A percentile compares a stretch with the other conserved stretches of the same genome.
Conservation (phyloP, 2,797 vertebrate species). For the Hafferia zeledoni region DNA sequence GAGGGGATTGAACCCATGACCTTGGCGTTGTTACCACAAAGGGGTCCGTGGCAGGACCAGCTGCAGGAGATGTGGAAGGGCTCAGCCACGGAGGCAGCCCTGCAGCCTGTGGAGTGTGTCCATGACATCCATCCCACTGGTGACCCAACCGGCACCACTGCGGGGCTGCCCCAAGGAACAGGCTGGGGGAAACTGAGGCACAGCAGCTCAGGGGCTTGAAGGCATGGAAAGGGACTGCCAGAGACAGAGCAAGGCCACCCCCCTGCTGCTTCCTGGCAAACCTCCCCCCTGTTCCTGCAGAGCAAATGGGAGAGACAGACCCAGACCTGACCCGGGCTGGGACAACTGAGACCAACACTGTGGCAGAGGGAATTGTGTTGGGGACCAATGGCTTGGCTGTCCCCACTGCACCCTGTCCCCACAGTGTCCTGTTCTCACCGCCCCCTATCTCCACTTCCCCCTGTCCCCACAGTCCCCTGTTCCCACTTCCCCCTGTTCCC, state of each 20-base stretch:
- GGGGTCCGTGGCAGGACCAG: rapidly evolving
- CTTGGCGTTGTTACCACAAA: rapidly evolving
- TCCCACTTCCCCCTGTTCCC: too few relatives aligned
- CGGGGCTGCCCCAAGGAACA: rapidly evolving
- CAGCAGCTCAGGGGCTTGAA: background rate
- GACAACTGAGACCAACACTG: rapidly evolving
- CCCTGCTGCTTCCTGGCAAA: background rate
- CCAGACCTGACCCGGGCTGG: rapidly evolving
- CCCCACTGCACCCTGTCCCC: background rate
- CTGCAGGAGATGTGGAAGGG: rapidly evolving
- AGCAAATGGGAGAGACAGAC: rapidly evolving
- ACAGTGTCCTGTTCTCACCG: background rate
- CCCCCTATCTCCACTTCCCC: too few relatives aligned
- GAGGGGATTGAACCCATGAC: too few relatives aligned
- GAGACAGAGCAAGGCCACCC: background rate
- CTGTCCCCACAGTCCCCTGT: too few relatives aligned
- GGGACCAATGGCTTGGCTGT: rapidly evolving
- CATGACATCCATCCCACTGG: rapidly evolving
- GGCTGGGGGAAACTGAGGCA: background rate
- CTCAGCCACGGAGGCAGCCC: rapidly evolving
- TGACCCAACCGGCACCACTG: background rate
- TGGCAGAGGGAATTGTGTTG: rapidly evolving
- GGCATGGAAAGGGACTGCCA: rapidly evolving
- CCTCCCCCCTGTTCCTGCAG: background rate
- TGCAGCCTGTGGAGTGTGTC: rapidly evolving